Evolutionary conservation across 2,797 vertebrate genomes (phyloP).

Genomic region (Pangasius macronema): DNA sequence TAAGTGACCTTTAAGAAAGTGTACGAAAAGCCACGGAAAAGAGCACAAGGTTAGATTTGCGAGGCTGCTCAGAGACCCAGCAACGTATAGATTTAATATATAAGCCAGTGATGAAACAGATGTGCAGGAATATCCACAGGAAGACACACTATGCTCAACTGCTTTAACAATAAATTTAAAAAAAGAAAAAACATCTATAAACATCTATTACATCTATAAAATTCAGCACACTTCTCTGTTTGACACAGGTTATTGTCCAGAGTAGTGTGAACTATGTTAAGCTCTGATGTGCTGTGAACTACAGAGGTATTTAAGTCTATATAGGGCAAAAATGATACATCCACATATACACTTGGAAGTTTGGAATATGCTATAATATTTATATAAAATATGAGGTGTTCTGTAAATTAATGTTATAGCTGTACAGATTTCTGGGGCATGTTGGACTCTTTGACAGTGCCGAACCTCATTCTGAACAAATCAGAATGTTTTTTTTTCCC

Average conservation of each 20-base stretch:
- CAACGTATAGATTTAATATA: neutral
- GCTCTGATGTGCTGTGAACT: neutral
- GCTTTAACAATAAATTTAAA: neutral
- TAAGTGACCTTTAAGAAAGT: conserved; percentile 6
- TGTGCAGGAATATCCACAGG: too few species aligned
- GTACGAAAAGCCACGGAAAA: neutral
- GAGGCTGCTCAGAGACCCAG: neutral
- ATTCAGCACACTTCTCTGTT: neutral
- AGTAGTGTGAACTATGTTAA: neutral
- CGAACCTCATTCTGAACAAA: neutral
- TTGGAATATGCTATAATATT: neutral
- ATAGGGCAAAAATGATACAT: neutral
- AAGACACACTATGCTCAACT: too few species aligned
- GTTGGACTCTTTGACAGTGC: neutral
- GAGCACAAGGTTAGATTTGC: neutral
- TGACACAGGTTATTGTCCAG: neutral
- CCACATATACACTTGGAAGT: neutral
- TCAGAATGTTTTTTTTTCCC: neutral
- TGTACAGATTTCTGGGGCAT: neutral
- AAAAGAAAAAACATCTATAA: neutral
- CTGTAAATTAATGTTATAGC: neutral
- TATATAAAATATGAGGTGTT: neutral
- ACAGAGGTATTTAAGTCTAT: neutral
- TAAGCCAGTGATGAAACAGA: neutral
- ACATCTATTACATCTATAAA: neutral